These are phyloP conservation scores for Microcebus griseorufus DNA, from an alignment of 2,113 vertebrate genomes.

Conservation along the genomic window DNA sequence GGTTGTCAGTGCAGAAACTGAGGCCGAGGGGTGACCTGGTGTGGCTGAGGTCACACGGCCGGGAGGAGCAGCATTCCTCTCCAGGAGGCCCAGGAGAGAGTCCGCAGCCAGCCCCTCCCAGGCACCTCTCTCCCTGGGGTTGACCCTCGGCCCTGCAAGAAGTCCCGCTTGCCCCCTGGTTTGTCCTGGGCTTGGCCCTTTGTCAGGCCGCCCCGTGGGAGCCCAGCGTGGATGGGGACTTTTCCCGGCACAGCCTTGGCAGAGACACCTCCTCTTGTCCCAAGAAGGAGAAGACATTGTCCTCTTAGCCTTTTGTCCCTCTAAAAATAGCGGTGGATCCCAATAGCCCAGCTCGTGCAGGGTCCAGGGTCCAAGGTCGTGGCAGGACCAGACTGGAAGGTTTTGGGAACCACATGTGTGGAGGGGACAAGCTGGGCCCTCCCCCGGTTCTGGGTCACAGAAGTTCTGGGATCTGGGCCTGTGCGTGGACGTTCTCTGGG, in stretches of 20 bases:
- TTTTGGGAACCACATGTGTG: conserved; percentile 55
- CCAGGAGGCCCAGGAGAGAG: neutral
- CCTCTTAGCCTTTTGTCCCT: conserved; percentile 56
- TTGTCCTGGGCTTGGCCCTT: neutral
- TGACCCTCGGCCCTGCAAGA: neutral
- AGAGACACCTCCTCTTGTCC: conserved; percentile 38
- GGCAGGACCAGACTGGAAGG: neutral
- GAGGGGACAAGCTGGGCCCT: neutral
- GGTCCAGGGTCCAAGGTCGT: conserved; percentile 39
- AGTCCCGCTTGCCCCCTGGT: neutral
- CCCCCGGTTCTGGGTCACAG: neutral
- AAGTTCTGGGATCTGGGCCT: conserved; percentile 30
- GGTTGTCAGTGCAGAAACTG: neutral
- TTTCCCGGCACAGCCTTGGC: conserved; percentile 59
- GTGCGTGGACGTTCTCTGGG: neutral
- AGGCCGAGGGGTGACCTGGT: neutral
- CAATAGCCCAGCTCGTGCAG: neutral
- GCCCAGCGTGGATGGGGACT: neutral
- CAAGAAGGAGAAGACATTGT: neutral
- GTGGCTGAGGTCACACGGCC: neutral
- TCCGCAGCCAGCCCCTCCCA: neutral
- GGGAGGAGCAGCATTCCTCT: neutral
- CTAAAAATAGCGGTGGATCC: conserved; percentile 65
- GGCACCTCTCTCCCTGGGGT: neutral
- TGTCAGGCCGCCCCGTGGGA: neutral